Percentiles rank a stretch among this genome's conserved stretches.
phyloP scores from a whole-genome alignment of 2,113 vertebrate genomes.

The Hemiscyllium ocellatum region DNA sequence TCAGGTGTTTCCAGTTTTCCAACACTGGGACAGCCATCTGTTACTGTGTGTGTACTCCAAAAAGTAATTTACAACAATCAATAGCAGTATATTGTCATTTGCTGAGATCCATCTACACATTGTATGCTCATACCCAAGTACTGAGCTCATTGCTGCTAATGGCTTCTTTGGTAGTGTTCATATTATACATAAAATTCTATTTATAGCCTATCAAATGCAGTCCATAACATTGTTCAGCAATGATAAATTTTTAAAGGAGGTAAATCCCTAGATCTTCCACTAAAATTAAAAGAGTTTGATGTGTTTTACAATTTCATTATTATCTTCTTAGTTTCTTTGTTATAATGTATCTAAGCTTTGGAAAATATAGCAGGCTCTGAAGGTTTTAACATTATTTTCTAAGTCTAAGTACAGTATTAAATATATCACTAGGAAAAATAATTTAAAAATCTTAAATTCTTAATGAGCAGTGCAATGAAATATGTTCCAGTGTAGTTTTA shows the following conservation, averaged over 20 bases:
- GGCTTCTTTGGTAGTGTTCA: neutral
- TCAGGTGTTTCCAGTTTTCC: neutral
- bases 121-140: neutral
- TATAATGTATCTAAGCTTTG: neutral
- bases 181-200: conserved; percentile 2
- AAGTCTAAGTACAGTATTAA: neutral
- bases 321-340: neutral
- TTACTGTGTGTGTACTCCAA: neutral
- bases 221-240: neutral
- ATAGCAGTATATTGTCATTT: neutral
- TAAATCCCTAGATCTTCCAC: neutral
- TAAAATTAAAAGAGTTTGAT: neutral
- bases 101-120: neutral
- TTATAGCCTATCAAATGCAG: neutral
- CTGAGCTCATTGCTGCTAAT: neutral
- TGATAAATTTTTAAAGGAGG: neutral
- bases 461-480: neutral
- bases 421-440: neutral
- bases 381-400: neutral
- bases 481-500: conserved; percentile 7
- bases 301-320: too few species aligned
- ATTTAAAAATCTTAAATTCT: too few species aligned
- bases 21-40: neutral
- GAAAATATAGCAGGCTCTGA: neutral
- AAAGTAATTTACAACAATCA: neutral